Evolutionary conservation across 2,888 invertebrate species (phyloP), one percentile per base, ranked within the genome.

Genomic region (Rhingia rostrata): DNA sequence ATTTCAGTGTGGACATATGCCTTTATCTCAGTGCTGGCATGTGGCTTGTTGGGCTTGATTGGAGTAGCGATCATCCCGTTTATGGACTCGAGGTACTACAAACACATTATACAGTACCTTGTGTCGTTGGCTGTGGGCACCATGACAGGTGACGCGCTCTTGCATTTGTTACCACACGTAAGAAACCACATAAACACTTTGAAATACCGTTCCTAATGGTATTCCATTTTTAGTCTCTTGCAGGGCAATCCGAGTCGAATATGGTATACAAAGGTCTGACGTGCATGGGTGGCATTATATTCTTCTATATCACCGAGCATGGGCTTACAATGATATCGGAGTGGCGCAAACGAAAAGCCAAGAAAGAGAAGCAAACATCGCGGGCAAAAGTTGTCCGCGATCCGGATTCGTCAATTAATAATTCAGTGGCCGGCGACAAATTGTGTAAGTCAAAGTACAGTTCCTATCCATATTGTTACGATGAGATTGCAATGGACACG

Each of bases 71-170:
- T 98, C 6, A 97, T 98, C 88, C 98, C 98, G 0, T 94, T 97
- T 47, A 97, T 98, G 96, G 96, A 96, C 90, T 94, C 95, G 88
- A 93, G 94, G 12, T 97, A 96, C 90, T 98, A 98, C 90, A 96
- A 98, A 88, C 96, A 97, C 87, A 92, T 98, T 39, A 93, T 98
- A 66, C 98, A 98, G 91, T 98, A 97, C 91, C 93, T 98, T 83
- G 97, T 98, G 3, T 97, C 98, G 0, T 92, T 98, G 86, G 98
- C 98, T 12, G 96, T 98, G 39, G 98, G 98, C 0, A 97, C 97
- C 0, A 92, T 98, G 75, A 95, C 96, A 54, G 98, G 98, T 0
- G 98, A 98, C 92, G 98, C 98, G 0, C 92, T 98, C 53, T 92
- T 98, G 78, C 98, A 98, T 93, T 93, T 98, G 35, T 93, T 98